These are phyloP conservation scores for Bradypus variegatus DNA, from an alignment of 2,797 vertebrate species.

Conservation along the genomic window DNA sequence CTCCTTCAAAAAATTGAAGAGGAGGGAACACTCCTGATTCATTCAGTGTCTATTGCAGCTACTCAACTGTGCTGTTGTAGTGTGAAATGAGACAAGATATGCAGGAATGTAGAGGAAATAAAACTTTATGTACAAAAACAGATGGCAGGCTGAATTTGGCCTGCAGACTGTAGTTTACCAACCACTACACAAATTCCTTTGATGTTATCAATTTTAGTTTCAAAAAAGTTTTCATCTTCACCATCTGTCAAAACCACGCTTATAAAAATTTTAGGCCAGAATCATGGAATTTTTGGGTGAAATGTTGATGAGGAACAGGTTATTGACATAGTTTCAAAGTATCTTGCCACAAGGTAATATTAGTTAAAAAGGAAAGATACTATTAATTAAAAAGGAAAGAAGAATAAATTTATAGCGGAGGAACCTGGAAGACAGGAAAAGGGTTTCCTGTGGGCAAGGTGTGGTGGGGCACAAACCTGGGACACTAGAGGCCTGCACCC, in stretches of 20 bases:
- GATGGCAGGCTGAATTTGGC: neutral
- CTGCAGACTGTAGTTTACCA: neutral
- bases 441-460: too few relatives aligned
- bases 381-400: neutral
- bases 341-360: neutral
- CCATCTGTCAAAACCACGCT: neutral
- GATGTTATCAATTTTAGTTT: neutral
- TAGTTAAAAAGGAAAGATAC: neutral
- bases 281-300: neutral
- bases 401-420: neutral
- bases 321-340: neutral
- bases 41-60: too few relatives aligned
- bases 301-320: neutral
- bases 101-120: accelerated
- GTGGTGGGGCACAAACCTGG: too few relatives aligned
- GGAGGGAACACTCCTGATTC: too few relatives aligned
- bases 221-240: neutral
- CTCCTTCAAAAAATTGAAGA: too few relatives aligned
- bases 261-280: neutral
- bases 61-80: neutral
- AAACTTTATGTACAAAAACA: neutral
- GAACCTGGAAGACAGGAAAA: neutral
- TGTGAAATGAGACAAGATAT: neutral
- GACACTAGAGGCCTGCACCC: neutral
- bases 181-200: neutral